Conservation (phyloP, 2,888 invertebrate species). For the Caprella mutica region DNA sequence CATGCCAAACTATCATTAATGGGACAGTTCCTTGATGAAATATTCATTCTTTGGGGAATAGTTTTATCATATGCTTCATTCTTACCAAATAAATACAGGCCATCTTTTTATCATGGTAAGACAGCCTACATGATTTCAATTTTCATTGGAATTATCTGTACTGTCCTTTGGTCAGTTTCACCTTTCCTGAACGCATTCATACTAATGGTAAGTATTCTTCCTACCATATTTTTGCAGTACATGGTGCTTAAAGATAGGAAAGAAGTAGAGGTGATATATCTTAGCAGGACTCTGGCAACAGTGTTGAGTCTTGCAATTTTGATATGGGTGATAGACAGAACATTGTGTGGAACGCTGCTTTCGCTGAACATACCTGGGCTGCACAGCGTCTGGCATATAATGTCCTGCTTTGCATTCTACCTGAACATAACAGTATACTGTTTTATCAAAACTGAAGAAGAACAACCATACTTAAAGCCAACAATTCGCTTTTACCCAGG, state of each 20-base stretch:
- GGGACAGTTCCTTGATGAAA: constrained; percentile 65
- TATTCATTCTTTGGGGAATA: constrained; percentile 70
- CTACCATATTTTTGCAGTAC: no score
- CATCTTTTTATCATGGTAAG: no score
- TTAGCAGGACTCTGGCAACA: constrained; percentile 12
- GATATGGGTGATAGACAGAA: constrained; percentile 39
- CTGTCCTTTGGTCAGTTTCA: constrained; percentile 49
- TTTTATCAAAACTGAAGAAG: constrained; percentile 62
- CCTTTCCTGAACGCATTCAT: constrained; percentile 70
- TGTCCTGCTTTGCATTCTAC: constrained; percentile 67
- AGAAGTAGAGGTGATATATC: constrained; percentile 50
- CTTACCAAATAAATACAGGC: constrained; percentile 16
- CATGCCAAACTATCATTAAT: constrained; percentile 71
- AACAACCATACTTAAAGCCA: constrained; percentile 57
- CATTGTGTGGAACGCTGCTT: constrained; percentile 68
- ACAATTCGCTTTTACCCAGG: constrained; percentile 55
- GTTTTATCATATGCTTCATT: constrained; percentile 46
- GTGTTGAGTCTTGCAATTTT: no score
- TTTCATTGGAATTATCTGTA: neutral
- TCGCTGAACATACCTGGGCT: constrained; percentile 67
- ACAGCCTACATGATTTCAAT: no score
- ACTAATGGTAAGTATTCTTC: no score
- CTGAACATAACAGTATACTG: constrained; percentile 64
- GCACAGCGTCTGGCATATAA: constrained; percentile 70
- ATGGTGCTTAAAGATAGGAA: constrained; percentile 55